Conservation (phyloP, 2,113 vertebrate species). For the Datnioides undecimradiatus region DNA sequence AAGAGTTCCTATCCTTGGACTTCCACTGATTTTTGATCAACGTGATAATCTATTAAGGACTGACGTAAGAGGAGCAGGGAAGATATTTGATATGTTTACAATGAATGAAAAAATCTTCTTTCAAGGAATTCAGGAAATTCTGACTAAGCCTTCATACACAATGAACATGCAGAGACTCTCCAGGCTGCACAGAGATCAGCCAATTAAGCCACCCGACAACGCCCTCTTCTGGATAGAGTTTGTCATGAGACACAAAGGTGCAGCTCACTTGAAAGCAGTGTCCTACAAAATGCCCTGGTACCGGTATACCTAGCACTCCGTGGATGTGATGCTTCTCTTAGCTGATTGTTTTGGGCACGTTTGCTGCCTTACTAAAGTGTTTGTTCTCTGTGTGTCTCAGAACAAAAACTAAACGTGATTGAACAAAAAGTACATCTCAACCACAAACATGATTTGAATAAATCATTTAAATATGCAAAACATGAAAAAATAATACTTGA, state of each 20-base stretch:
- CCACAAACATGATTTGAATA: neutral
- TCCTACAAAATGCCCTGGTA: slow-evolving; percentile 78
- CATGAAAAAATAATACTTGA: neutral
- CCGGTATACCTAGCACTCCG: slow-evolving; percentile 79
- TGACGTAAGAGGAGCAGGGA: slow-evolving; percentile 74
- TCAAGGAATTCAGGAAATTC: slow-evolving; percentile 72
- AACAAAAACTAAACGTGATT: slow-evolving; percentile 46
- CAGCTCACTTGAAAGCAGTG: slow-evolving; percentile 70
- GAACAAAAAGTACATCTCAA: neutral
- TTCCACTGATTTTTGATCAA: slow-evolving; percentile 82
- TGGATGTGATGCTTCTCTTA: slow-evolving; percentile 73
- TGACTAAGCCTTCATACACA: slow-evolving; percentile 77
- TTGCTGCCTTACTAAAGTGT: slow-evolving; percentile 27
- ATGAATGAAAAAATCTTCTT: slow-evolving; percentile 67
- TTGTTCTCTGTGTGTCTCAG: slow-evolving; percentile 34
- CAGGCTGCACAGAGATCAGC: slow-evolving; percentile 75
- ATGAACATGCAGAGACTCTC: slow-evolving; percentile 81
- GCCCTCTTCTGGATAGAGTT: slow-evolving; percentile 82
- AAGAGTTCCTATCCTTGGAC: slow-evolving; percentile 78
- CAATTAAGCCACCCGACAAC: slow-evolving; percentile 58
- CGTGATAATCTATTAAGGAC: slow-evolving; percentile 76
- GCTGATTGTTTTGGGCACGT: slow-evolving; percentile 24
- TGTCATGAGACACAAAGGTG: slow-evolving; percentile 80
- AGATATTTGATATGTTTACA: slow-evolving; percentile 60
- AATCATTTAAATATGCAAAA: neutral